Percentiles rank a stretch among this genome's conserved stretches.
phyloP scores from a whole-genome alignment of 2,797 vertebrate species.

The Dicrostonyx torquatus region DNA sequence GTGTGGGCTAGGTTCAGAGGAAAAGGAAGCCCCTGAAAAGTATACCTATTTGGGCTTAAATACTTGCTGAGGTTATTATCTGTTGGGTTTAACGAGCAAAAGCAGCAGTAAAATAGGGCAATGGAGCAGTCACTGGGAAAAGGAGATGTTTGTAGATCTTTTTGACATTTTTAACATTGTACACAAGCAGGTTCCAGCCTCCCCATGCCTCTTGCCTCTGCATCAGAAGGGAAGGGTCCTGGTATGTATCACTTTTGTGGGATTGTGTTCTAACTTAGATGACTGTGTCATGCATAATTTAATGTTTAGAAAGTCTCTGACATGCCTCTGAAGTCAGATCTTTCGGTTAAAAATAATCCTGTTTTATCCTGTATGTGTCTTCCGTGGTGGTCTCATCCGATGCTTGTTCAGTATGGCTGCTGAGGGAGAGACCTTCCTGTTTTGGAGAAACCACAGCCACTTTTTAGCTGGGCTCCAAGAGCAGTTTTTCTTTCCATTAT shows the following conservation, averaged over 20 bases:
- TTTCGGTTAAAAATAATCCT: neutral
- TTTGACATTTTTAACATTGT: neutral
- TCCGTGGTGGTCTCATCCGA: constrained; percentile 7
- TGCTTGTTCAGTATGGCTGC: neutral
- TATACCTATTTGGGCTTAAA: neutral
- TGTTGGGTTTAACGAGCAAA: constrained; percentile 14
- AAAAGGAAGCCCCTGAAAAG: neutral
- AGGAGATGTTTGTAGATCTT: neutral
- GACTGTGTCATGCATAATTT: neutral
- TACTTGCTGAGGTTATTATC: neutral
- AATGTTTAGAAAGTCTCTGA: neutral
- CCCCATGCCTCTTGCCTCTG: neutral
- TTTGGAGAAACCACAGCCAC: constrained; percentile 54
- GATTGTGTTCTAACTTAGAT: neutral
- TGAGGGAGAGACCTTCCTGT: constrained; percentile 28
- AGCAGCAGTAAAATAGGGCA: neutral
- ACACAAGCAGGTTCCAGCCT: neutral
- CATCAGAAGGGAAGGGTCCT: neutral
- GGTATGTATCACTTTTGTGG: neutral
- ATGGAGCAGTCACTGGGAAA: neutral
- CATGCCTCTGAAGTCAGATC: neutral
- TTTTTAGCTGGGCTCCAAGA: neutral
- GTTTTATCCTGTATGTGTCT: neutral
- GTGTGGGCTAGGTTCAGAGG: neutral
- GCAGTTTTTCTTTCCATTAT: neutral